Conservation (phyloP, 2,797 vertebrate species). For the Tarsius wallacei region DNA sequence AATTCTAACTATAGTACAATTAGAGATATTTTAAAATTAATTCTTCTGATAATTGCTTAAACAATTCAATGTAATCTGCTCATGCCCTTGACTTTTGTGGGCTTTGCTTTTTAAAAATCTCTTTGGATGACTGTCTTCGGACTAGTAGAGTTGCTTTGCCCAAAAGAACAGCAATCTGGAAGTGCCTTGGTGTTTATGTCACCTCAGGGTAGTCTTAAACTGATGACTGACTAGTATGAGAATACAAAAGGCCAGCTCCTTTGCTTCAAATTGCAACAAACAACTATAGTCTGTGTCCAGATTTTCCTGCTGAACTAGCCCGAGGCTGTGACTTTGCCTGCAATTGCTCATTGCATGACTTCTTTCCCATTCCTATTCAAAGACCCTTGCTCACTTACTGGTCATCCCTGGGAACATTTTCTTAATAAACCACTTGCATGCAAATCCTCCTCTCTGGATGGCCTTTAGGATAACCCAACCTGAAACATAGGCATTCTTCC, state of each 20-base stretch:
- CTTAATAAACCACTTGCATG: slow-evolving; percentile 1
- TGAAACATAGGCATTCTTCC: not conserved
- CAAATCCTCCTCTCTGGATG: not conserved
- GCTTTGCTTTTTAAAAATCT: not conserved
- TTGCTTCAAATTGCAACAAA: not conserved
- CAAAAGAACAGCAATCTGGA: slow-evolving; percentile 1
- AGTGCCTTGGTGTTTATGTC: not conserved
- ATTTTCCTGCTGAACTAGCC: not conserved
- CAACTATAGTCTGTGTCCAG: not conserved
- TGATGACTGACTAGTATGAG: not conserved
- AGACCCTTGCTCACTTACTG: not conserved
- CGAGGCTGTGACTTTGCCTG: not conserved
- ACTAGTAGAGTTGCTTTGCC: not conserved
- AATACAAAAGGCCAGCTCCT: not conserved
- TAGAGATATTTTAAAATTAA: slow-evolving; percentile 6
- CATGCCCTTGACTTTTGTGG: not conserved
- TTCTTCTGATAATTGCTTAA: not conserved
- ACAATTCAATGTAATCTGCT: not conserved
- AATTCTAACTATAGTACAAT: not conserved
- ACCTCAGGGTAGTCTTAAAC: not conserved
- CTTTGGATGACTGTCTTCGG: not conserved
- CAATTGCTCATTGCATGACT: not conserved
- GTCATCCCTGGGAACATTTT: not conserved
- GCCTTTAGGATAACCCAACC: slow-evolving; percentile 22
- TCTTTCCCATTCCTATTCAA: not conserved